These are phyloP conservation scores for Dendrophyllia cribrosa DNA, from an alignment of 64 coral and sea anemone species.

Conservation along the genomic window DNA sequence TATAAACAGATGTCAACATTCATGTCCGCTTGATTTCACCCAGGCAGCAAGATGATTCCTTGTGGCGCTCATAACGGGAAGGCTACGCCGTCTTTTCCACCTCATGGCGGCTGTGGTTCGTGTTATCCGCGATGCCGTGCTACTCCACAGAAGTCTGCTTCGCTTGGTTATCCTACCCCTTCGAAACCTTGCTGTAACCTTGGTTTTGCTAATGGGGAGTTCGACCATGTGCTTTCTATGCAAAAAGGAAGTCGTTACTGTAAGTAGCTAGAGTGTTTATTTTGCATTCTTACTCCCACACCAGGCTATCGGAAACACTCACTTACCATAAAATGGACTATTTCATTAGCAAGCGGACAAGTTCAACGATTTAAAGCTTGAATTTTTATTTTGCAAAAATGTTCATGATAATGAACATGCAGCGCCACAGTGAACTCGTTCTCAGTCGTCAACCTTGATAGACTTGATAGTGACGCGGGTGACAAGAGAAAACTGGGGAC, in stretches of 20 bases:
- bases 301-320: neutral
- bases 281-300: neutral
- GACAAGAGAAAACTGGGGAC: too few species aligned
- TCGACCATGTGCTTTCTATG: neutral
- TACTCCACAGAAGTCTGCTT: neutral
- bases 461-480: too few species aligned
- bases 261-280: neutral
- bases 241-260: conserved; percentile 3
- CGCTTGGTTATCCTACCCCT: too few species aligned
- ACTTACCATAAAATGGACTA: neutral
- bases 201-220: neutral
- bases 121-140: neutral
- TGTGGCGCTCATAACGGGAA: neutral
- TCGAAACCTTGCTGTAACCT: too few species aligned
- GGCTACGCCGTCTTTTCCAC: neutral
- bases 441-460: too few species aligned
- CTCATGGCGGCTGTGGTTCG: neutral
- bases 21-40: neutral
- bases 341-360: neutral
- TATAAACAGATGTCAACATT: neutral
- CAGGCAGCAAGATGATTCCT: neutral
- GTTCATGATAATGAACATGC: too few species aligned
- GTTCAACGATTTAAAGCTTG: too few species aligned
- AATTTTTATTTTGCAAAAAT: too few species aligned
- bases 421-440: too few species aligned